These are phyloP conservation scores for Stomatorhinus ivindoensis DNA, from an alignment of 2,113 vertebrate species.

Conservation along the genomic window DNA sequence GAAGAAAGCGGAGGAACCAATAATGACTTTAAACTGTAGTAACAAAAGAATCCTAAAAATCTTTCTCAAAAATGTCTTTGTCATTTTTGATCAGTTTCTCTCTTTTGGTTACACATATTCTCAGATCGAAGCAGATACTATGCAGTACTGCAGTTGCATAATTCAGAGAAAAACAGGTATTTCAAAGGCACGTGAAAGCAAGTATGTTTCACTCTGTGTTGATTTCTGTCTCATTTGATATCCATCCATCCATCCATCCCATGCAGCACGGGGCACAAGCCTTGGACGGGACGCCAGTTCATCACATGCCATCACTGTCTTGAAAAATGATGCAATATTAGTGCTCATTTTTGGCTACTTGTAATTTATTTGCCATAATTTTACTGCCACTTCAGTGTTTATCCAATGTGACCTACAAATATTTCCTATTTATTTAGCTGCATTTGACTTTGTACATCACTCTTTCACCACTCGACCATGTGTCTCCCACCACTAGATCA, in stretches of 20 bases:
- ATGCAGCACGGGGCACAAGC: neutral
- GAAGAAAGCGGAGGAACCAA: neutral
- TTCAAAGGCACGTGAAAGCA: neutral
- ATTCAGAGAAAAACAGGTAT: neutral
- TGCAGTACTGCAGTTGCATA: neutral
- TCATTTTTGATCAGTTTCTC: neutral
- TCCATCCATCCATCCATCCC: neutral
- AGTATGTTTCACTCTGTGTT: neutral
- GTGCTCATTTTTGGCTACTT: too few relatives aligned
- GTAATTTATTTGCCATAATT: neutral
- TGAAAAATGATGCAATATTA: too few relatives aligned
- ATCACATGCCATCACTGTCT: neutral
- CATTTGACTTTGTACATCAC: neutral
- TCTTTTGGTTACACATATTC: neutral
- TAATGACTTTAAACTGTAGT: neutral
- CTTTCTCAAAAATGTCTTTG: neutral
- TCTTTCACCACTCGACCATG: too few relatives aligned
- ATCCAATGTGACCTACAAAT: neutral
- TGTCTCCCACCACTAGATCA: too few relatives aligned
- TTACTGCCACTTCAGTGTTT: neutral
- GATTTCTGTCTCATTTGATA: neutral
- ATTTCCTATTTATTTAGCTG: neutral
- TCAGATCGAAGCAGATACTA: neutral
- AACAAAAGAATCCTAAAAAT: neutral
- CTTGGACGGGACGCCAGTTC: neutral